A percentile compares a stretch with the other conserved stretches of the same genome.
Conservation (phyloP, 2,888 invertebrate genomes). For the Latrodectus hesperus region DNA sequence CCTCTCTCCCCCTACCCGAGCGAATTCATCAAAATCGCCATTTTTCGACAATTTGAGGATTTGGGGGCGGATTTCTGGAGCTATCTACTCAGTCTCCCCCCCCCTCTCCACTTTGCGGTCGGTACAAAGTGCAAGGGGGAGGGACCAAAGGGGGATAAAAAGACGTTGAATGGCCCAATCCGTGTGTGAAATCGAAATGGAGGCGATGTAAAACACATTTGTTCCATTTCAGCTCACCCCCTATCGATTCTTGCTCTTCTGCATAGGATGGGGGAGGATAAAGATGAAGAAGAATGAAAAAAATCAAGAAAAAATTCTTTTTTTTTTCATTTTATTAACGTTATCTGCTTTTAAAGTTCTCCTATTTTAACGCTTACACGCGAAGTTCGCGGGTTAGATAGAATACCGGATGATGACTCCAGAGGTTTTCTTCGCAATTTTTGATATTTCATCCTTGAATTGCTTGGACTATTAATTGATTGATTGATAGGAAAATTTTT, state of each 20-base stretch:
- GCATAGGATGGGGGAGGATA: not conserved
- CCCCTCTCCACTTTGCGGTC: not conserved
- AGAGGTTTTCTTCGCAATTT: not conserved
- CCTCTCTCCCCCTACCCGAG: no score
- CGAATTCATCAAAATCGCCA: no score
- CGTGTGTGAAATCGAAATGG: conserved; percentile 68
- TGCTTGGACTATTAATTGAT: no score
- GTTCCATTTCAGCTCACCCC: conserved; percentile 59
- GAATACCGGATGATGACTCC: not conserved
- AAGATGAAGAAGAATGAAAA: not conserved
- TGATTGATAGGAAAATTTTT: no score
- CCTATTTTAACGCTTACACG: not conserved
- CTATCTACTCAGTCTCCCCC: not conserved
- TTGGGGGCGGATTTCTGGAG: not conserved
- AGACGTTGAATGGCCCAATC: conserved; percentile 60
- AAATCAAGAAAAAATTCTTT: not conserved
- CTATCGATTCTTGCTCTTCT: conserved; percentile 38
- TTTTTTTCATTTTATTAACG: not conserved
- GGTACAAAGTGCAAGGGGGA: conserved; percentile 53
- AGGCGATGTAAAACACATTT: conserved; percentile 68
- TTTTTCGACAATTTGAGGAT: not conserved
- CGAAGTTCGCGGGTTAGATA: not conserved
- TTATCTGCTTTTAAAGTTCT: not conserved
- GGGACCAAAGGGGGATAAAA: not conserved
- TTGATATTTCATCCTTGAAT: not conserved